phyloP scores from a whole-genome alignment of 2,113 vertebrate genomes.

The Ploceus nigricollis region DNA sequence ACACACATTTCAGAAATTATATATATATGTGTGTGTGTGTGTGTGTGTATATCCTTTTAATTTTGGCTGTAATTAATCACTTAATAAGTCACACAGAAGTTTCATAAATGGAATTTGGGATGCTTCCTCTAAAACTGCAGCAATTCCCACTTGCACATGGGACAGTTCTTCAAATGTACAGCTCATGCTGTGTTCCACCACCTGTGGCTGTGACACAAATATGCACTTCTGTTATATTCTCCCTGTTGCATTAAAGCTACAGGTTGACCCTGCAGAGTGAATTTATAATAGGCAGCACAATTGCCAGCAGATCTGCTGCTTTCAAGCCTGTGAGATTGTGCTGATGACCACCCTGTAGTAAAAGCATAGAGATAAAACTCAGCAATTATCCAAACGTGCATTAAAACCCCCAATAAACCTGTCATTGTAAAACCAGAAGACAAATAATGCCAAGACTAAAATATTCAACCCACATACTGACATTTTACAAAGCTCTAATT shows the following conservation, averaged over 20 bases:
- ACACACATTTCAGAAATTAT: neutral
- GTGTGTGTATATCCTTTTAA: neutral
- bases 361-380: neutral
- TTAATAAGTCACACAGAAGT: neutral
- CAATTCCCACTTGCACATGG: neutral
- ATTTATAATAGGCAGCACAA: neutral
- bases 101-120: neutral
- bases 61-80: neutral
- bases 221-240: neutral
- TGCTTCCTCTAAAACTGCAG: neutral
- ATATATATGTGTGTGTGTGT: no score
- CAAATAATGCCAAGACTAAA: conserved; percentile 17
- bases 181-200: neutral
- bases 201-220: neutral
- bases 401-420: conserved; percentile 6
- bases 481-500: conserved; percentile 37
- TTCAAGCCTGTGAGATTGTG: neutral
- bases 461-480: conserved; percentile 10
- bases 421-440: neutral
- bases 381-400: neutral
- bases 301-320: neutral
- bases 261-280: neutral
- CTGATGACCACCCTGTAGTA: neutral
- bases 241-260: neutral
- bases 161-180: neutral